These are phyloP conservation scores for Pristionchus entomophagus DNA, from an alignment of 2,888 invertebrate species.

Conservation along the genomic window DNA sequence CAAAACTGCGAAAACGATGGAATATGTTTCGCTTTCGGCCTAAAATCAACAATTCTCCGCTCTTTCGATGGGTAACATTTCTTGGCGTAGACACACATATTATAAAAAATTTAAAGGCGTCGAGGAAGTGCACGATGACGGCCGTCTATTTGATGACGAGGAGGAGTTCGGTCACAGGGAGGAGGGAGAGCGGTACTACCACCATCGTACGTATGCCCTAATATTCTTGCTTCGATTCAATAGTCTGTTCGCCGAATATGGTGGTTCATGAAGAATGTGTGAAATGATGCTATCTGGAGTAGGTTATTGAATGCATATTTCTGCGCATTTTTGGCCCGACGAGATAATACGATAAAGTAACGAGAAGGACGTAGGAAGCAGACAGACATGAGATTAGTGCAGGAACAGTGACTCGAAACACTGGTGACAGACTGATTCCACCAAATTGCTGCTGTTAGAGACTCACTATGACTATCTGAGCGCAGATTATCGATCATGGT, in stretches of 20 bases:
- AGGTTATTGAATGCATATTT: background rate
- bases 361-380: too few relatives aligned
- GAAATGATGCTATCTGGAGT: too few relatives aligned
- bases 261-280: background rate
- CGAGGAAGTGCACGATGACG: conserved; percentile 49
- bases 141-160: conserved; percentile 55
- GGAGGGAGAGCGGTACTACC: conserved; percentile 19
- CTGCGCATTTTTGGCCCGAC: too few relatives aligned
- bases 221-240: background rate
- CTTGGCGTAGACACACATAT: background rate
- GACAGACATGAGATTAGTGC: too few relatives aligned
- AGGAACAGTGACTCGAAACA: too few relatives aligned
- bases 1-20: too few relatives aligned
- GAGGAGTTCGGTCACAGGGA: conserved; percentile 36
- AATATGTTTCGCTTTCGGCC: too few relatives aligned
- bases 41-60: background rate
- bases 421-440: too few relatives aligned
- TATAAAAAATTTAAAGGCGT: conserved; percentile 21
- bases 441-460: too few relatives aligned
- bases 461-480: too few relatives aligned
- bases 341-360: too few relatives aligned
- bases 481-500: too few relatives aligned
- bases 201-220: background rate
- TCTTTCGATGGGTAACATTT: background rate
- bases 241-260: background rate